A percentile compares a stretch with the other conserved stretches of the same genome.
phyloP scores from a whole-genome alignment of 2,888 invertebrate species.

The Diarsia rubi region DNA sequence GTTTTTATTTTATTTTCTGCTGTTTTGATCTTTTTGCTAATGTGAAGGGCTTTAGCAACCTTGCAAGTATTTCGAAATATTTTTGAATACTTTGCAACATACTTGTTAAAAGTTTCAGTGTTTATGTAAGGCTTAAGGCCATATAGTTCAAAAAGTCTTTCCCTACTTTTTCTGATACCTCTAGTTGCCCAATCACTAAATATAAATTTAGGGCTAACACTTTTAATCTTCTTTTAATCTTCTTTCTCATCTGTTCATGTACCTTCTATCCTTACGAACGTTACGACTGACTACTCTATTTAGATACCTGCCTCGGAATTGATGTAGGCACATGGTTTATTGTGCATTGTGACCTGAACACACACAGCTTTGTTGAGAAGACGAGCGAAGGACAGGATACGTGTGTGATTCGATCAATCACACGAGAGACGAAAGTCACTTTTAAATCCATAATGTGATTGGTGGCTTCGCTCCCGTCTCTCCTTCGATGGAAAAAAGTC shows the following conservation, averaged over 20 bases:
- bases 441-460: not conserved
- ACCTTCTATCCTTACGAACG: slow-evolving; percentile 39
- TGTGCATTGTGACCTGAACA: slow-evolving; percentile 20
- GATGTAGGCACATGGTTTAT: slow-evolving; percentile 32
- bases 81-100: no score
- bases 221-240: no score
- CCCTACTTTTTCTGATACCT: no score
- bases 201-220: no score
- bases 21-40: no score
- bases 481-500: not conserved
- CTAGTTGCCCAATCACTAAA: no score
- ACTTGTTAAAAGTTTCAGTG: no score
- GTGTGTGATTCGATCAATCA: not conserved
- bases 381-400: not conserved
- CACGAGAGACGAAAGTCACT: not conserved
- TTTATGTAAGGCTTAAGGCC: no score
- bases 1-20: no score
- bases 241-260: slow-evolving; percentile 35
- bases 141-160: no score
- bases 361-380: not conserved
- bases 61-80: no score
- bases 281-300: slow-evolving; percentile 63
- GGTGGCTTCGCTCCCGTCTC: not conserved
- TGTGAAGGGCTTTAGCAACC: no score
- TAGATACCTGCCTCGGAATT: slow-evolving; percentile 63